Conservation (phyloP, 2,797 vertebrate genomes). For the Eremophila alpestris region DNA sequence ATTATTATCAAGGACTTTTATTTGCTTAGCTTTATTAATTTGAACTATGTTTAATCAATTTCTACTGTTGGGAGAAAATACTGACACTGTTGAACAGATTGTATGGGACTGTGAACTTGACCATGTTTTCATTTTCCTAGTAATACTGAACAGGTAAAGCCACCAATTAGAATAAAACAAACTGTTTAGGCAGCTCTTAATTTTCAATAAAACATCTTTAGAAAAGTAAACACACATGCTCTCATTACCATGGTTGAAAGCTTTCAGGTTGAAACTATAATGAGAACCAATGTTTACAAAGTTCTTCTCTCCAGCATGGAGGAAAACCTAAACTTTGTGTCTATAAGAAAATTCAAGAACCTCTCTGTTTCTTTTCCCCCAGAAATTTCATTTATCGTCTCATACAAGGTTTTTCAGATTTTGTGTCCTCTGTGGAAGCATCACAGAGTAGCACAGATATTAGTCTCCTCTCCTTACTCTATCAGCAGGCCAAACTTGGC, state of each 20-base stretch:
- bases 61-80: neutral
- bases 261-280: neutral
- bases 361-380: rapidly evolving
- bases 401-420: neutral
- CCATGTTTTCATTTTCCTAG: neutral
- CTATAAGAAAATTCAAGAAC: neutral
- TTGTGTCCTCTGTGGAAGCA: neutral
- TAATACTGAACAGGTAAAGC: neutral
- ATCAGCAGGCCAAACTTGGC: neutral
- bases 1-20: neutral
- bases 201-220: neutral
- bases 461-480: neutral
- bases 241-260: neutral
- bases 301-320: neutral
- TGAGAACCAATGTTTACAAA: neutral
- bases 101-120: neutral
- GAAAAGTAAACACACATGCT: neutral
- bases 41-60: neutral
- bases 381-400: neutral
- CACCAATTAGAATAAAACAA: neutral
- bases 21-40: neutral
- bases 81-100: neutral
- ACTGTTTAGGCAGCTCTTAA: neutral
- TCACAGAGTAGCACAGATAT: too few relatives aligned
- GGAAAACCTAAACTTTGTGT: rapidly evolving